These are phyloP conservation scores for Tapera naevia DNA, from an alignment of 2,797 vertebrate genomes.

Conservation along the genomic window DNA sequence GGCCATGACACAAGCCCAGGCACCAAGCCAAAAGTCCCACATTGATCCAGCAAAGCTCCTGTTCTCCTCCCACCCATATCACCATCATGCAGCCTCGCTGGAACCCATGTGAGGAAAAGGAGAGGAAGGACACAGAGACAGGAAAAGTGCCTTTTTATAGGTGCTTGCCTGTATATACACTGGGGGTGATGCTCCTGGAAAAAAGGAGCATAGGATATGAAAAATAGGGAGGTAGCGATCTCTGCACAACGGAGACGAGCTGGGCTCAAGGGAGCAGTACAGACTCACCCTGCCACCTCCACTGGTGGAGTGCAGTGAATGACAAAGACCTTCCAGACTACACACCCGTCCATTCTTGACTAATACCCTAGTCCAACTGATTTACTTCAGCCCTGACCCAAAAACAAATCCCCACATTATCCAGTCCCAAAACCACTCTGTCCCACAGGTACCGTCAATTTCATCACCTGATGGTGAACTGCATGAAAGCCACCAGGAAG, in stretches of 20 bases:
- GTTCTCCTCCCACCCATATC: rapidly evolving
- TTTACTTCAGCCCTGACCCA: not conserved
- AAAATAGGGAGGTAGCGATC: not conserved
- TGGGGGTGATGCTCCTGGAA: not conserved
- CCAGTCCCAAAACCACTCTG: not conserved
- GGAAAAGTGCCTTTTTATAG: not conserved
- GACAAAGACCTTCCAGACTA: not conserved
- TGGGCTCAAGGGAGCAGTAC: not conserved
- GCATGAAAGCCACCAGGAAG: not conserved
- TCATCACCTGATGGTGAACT: not conserved
- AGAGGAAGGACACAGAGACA: rapidly evolving
- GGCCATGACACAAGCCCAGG: not conserved
- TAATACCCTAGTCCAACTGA: not conserved
- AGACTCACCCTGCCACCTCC: not conserved
- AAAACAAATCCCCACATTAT: not conserved
- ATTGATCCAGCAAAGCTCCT: not conserved
- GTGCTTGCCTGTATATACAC: not conserved
- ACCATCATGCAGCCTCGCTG: no score
- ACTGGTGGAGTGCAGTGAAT: rapidly evolving
- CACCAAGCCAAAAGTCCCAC: not conserved
- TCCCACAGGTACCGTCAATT: not conserved
- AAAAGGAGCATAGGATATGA: not conserved
- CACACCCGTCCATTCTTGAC: not conserved
- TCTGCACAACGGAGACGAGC: not conserved
- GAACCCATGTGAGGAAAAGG: rapidly evolving